These are phyloP conservation scores for Drosophila prolongata DNA, from an alignment of 2,888 invertebrate genomes.

Conservation along the genomic window DNA sequence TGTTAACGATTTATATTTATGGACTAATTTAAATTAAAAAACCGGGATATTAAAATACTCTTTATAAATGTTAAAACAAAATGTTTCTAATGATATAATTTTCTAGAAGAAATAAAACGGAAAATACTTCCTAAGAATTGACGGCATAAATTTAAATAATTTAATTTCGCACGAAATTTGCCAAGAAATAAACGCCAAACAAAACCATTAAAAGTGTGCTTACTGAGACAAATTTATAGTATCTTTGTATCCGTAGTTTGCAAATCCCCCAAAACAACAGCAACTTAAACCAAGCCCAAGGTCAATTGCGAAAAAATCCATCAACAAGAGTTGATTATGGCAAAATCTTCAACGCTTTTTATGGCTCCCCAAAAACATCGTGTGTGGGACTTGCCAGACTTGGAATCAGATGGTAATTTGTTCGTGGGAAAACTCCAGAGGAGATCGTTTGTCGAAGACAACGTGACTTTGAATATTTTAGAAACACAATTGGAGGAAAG, in stretches of 20 bases:
- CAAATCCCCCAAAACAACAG: conserved; percentile 13
- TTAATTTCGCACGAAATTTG: background rate
- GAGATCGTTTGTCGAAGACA: conserved; percentile 30
- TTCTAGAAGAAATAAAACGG: background rate
- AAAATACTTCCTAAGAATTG: background rate
- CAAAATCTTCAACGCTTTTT: conserved; percentile 45
- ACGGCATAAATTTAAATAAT: background rate
- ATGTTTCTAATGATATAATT: too few relatives aligned
- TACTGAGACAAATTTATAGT: conserved; percentile 24
- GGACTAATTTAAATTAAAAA: too few relatives aligned
- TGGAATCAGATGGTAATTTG: conserved; percentile 26
- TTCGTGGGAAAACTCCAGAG: conserved; percentile 41
- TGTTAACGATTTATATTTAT: too few relatives aligned
- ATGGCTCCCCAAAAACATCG: conserved; percentile 14
- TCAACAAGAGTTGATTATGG: conserved; percentile 34
- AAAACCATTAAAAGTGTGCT: conserved; percentile 6
- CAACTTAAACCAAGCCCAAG: conserved; percentile 25
- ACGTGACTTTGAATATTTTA: conserved; percentile 60
- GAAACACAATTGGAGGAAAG: conserved; percentile 16
- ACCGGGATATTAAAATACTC: too few relatives aligned
- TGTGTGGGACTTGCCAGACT: conserved; percentile 36
- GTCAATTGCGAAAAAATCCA: conserved; percentile 41
- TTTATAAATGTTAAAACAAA: too few relatives aligned
- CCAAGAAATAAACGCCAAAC: conserved; percentile 2
- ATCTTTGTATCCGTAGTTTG: conserved; percentile 15